Evolutionary conservation across 1,140 invertebrate genomes (phyloP).

Genomic region (honey bee (Apis mellifera)): DNA sequence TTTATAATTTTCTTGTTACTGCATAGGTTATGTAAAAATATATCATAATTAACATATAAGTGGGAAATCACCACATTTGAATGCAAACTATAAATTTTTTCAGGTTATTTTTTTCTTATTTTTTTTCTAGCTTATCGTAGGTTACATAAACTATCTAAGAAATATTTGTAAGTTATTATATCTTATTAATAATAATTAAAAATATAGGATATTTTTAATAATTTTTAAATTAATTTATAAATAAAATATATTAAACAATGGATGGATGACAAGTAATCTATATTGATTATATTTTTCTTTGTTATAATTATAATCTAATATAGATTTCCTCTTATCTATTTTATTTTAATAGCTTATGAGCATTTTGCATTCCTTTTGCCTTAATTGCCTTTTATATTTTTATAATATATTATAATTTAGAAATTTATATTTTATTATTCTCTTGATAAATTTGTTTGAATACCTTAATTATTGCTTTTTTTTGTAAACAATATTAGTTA

Average conservation of each 20-base stretch:
- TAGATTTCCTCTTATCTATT: neutral
- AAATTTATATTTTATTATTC: neutral
- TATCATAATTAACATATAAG: neutral
- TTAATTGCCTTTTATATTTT: neutral
- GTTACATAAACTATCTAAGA: neutral
- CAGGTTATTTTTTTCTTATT: neutral
- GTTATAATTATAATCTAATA: neutral
- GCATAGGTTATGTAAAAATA: neutral
- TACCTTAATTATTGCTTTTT: neutral
- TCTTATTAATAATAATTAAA: neutral
- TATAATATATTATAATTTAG: neutral
- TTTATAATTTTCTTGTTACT: neutral
- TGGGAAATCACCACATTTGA: constrained; percentile 13
- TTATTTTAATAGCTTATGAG: neutral
- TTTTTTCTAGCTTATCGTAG: neutral
- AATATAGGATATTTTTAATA: neutral
- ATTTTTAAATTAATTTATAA: neutral
- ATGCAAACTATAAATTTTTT: constrained; percentile 27
- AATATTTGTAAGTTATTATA: neutral
- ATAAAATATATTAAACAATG: neutral
- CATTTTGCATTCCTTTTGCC: neutral
- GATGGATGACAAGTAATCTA: neutral
- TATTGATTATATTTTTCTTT: neutral
- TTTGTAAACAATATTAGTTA: neutral
- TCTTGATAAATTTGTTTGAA: neutral